Evolutionary conservation across 2,113 vertebrate genomes (phyloP), one percentile per base, ranked within the genome.

Genomic region (Oceanites oceanicus): DNA sequence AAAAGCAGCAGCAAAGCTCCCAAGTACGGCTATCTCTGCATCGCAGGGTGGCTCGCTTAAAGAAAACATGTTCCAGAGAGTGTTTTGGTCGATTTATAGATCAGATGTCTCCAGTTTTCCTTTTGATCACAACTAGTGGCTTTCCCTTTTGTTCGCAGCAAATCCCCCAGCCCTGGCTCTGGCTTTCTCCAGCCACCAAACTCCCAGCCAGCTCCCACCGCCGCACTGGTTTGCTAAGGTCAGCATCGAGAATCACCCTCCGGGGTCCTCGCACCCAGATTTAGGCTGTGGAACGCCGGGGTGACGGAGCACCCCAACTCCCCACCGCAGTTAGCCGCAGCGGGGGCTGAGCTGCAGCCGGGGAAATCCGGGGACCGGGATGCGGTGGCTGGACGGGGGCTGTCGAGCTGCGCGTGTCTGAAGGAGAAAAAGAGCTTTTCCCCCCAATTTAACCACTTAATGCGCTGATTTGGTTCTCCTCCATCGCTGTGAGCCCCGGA

Each of bases 201-300:
- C 19, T 26, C 13, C 30, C 25, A 9, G 3, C 15, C 36, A 23
- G 40, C 40, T 29, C 36, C 67, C 38, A 12, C 44, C 53, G 11
- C 30, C 10, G 0, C 68, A 13, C 26, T 6, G 10, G 8, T 29
- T 42, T n/a, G 25, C 65, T 15, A 45, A 36, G 3, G 17, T 53
- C 62, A 26, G 7, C 15, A 2, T 5, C 3, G 10, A 20, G 59
- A 17, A 16, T 5, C 11, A 1, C 20, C 1, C 63, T 10, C 3
- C n/a, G 5, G 36, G 29, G 5, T 16, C 26, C 49, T 18, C 11
- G 10, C 38, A 12, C 56, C 26, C 11, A 11, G 21, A 6, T 9
- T 21, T 6, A 7, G 17, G 38, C 62, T 11, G 14, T 1, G 7
- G 21, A 50, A 32, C 6, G 2, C n/a, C 0, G 40, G 62, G 42